Base-by-base conservation (phyloP, 1,140 invertebrate species). In the Amyelois transitella region DNA sequence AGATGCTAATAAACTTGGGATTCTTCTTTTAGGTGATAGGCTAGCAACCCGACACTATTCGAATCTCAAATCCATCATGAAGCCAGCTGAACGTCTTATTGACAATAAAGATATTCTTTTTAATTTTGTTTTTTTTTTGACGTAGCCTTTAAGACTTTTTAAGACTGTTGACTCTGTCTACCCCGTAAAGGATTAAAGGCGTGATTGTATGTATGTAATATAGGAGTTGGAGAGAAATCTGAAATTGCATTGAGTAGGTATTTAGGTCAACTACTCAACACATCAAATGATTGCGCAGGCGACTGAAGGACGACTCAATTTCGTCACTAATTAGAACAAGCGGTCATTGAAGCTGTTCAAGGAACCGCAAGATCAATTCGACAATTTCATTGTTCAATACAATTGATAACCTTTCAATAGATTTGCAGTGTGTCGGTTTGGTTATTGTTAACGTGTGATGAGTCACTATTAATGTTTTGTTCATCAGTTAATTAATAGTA, bases 191-290 rank as follows among this genome's bases (percentile, higher is more conserved):
- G n/a, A n/a, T n/a, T n/a, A n/a, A n/a, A n/a, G n/a, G n/a, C n/a
- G n/a, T n/a, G n/a, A n/a, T n/a, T n/a, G n/a, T n/a, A n/a, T n/a
- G n/a, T n/a, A n/a, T n/a, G n/a, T n/a, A n/a, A n/a, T n/a, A n/a
- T n/a, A n/a, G n/a, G n/a, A n/a, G n/a, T n/a, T n/a, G n/a, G n/a
- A n/a, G n/a, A n/a, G n/a, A n/a, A n/a, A n/a, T n/a, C 17, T 21
- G 48, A 20, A 49, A 52, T 60, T 51, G 53, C 53, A 20, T 8
- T 17, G 32, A 20, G 45, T 51, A 48, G 50, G 48, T 55, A 66
- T 62, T 62, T 57, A 66, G 44, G 32, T 38, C 6, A 14, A 38
- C 20, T 43, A 44, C 10, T 18, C 22, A 38, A 24, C 38, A 43
- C 18, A 22, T 7, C 3, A 58, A 14, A 38, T 38, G n/a, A 1